phyloP scores from a whole-genome alignment of 2,797 vertebrate species.

The Myoxocephalus aenaeus region DNA sequence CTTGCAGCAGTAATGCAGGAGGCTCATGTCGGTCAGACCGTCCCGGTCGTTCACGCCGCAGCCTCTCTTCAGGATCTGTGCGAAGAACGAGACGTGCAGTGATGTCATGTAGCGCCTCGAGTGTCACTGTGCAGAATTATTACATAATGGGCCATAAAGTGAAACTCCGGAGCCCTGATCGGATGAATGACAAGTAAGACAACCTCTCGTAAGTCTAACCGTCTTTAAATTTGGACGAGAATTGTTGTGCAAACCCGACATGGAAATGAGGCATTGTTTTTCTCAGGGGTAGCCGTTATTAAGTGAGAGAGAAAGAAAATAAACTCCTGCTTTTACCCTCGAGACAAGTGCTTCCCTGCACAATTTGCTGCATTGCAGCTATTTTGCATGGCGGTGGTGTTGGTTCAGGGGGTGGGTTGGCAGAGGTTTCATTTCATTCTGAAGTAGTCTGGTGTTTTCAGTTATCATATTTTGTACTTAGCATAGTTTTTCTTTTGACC shows the following conservation, averaged over 20 bases:
- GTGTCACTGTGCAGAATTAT: constrained; percentile 25
- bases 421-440: not conserved
- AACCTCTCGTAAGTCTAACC: constrained; percentile 35
- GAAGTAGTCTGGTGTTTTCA: constrained; percentile 12
- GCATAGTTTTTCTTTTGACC: not conserved
- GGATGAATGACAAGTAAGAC: constrained; percentile 38
- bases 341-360: constrained; percentile 38
- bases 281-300: constrained; percentile 45
- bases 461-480: not conserved
- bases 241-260: constrained; percentile 28
- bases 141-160: constrained; percentile 38
- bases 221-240: constrained; percentile 37
- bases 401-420: constrained; percentile 2
- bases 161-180: constrained; percentile 18
- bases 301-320: constrained; percentile 29
- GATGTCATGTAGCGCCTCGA: constrained; percentile 9
- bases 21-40: constrained; percentile 97
- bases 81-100: constrained; percentile 50
- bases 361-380: constrained; percentile 65
- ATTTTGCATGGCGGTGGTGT: constrained; percentile 15
- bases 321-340: constrained; percentile 43
- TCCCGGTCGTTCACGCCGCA: constrained; percentile 97
- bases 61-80: constrained; percentile 94
- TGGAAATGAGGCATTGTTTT: constrained; percentile 33
- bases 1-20: constrained; percentile 94